Evolutionary conservation across 1,140 invertebrate species (phyloP).

Genomic region (Aphis gossypii): DNA sequence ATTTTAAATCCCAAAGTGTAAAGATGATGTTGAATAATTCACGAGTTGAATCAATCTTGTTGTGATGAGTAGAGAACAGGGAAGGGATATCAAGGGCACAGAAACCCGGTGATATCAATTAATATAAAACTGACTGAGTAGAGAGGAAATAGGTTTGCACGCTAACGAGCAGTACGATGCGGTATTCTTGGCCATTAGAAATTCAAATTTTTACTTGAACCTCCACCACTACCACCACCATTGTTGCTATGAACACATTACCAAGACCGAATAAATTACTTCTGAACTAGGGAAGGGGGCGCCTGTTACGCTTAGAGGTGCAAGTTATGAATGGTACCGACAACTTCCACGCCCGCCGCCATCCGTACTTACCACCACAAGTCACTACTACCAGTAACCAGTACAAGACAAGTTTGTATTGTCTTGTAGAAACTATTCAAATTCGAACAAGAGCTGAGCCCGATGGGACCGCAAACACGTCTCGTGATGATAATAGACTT

Average conservation of each 20-base stretch:
- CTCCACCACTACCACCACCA: neutral
- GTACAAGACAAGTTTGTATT: constrained; percentile 56
- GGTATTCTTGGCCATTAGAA: constrained; percentile 38
- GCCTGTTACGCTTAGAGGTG: constrained; percentile 42
- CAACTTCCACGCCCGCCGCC: constrained; percentile 21
- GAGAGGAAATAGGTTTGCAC: constrained; percentile 15
- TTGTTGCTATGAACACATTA: constrained; percentile 50
- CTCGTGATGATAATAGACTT: constrained; percentile 54
- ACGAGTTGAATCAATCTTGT: constrained; percentile 48
- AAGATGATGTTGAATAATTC: constrained; percentile 54
- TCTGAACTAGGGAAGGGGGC: constrained; percentile 20
- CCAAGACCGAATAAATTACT: constrained; percentile 52
- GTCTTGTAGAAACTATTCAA: constrained; percentile 57
- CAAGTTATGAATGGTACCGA: constrained; percentile 46
- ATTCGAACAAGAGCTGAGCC: constrained; percentile 49
- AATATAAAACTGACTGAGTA: constrained; percentile 38
- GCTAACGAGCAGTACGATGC: constrained; percentile 38
- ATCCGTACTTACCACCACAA: constrained; percentile 30
- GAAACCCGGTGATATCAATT: constrained; percentile 39
- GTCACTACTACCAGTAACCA: constrained; percentile 36
- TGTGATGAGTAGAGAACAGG: neutral
- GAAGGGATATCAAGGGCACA: neutral
- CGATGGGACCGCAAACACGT: constrained; percentile 46
- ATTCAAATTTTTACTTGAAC: constrained; percentile 56
- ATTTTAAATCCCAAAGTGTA: constrained; percentile 31